Percentiles rank a stretch among this genome's conserved stretches.
Evolutionary conservation across 2,113 vertebrate species (phyloP).

Genomic region (Sitta europaea): DNA sequence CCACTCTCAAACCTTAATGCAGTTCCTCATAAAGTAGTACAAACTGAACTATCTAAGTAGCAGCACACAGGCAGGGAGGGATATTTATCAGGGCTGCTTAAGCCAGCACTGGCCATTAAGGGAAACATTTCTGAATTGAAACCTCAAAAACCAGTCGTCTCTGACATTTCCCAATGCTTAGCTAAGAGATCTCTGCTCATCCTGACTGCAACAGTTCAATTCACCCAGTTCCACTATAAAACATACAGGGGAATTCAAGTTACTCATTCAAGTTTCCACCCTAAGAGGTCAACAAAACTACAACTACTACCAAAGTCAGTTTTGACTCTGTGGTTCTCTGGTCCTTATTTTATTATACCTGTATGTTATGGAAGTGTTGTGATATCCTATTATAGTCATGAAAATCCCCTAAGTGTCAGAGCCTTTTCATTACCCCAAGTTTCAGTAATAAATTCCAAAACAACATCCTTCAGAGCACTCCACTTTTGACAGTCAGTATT

Average conservation of each 20-base stretch:
- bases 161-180: neutral
- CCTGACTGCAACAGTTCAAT: fast-evolving
- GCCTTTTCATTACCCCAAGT: neutral
- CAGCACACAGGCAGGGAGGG: neutral
- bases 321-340: neutral
- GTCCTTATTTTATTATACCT: neutral
- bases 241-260: neutral
- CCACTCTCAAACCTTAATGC: neutral
- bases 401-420: neutral
- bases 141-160: neutral
- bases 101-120: neutral
- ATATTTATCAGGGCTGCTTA: neutral
- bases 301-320: neutral
- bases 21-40: neutral
- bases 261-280: neutral
- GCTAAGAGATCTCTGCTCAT: neutral
- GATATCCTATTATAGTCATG: neutral
- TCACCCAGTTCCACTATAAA: neutral
- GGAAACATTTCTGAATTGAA: neutral
- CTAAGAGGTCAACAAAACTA: neutral
- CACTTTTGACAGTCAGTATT: neutral
- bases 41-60: neutral
- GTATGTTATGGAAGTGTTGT: neutral
- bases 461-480: neutral
- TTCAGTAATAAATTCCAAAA: neutral